Evolutionary conservation across 2,113 vertebrate genomes (phyloP).

Genomic region (Tor tambroides): DNA sequence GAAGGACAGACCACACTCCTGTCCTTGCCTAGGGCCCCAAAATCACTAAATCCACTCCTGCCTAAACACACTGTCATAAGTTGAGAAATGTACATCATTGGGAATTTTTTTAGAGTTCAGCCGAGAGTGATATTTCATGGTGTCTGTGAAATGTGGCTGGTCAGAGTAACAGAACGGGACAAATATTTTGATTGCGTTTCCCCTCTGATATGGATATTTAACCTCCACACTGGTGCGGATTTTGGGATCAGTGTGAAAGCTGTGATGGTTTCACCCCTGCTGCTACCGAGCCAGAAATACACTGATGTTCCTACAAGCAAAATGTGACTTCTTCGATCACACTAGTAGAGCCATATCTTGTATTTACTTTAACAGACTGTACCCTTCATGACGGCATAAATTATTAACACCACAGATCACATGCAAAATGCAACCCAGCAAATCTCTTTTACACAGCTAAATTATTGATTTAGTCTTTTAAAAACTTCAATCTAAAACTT

Average conservation of each 20-base stretch:
- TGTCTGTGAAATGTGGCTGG: neutral
- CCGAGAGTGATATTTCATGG: neutral
- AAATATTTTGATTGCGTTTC: neutral
- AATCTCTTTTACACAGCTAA: constrained; percentile 52
- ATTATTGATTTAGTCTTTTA: constrained; percentile 60
- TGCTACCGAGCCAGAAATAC: neutral
- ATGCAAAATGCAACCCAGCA: constrained; percentile 57
- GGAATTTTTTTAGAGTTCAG: neutral
- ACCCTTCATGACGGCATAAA: constrained; percentile 48
- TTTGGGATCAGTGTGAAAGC: constrained; percentile 22
- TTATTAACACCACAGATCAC: constrained; percentile 55
- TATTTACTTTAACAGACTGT: constrained; percentile 55
- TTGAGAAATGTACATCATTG: neutral
- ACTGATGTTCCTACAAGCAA: constrained; percentile 45
- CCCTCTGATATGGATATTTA: constrained; percentile 30
- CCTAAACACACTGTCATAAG: neutral
- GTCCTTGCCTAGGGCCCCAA: neutral
- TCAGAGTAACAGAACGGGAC: constrained; percentile 17
- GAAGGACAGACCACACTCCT: neutral
- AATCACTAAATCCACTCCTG: neutral
- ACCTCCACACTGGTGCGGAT: neutral
- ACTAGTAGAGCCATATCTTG: constrained; percentile 21
- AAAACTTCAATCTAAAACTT: constrained; percentile 54
- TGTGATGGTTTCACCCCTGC: constrained; percentile 20
- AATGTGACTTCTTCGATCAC: constrained; percentile 44